These are phyloP conservation scores for Charina bottae DNA, from an alignment of 2,113 vertebrate species.

Conservation along the genomic window DNA sequence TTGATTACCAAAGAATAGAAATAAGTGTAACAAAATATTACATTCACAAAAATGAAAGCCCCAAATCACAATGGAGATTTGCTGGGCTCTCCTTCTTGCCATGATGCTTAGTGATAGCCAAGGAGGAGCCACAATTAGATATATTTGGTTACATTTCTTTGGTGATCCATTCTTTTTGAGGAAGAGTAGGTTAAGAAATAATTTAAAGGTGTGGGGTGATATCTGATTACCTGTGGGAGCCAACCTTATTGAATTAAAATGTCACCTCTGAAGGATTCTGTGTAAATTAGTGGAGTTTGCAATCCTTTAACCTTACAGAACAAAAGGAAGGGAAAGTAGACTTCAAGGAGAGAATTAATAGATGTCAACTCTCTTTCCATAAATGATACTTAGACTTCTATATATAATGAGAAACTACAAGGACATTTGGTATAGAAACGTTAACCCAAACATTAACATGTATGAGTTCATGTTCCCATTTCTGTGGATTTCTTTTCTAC, in stretches of 20 bases:
- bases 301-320: not conserved
- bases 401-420: not conserved
- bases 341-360: not conserved
- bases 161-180: not conserved
- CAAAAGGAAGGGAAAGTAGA: not conserved
- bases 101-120: not conserved
- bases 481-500: not conserved
- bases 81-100: not conserved
- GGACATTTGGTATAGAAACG: not conserved
- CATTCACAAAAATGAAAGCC: not conserved
- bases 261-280: not conserved
- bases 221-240: not conserved
- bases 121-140: not conserved
- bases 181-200: not conserved
- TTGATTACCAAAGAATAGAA: not conserved
- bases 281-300: not conserved
- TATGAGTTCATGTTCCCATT: not conserved
- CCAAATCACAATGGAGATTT: not conserved
- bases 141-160: not conserved
- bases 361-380: not conserved
- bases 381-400: not conserved
- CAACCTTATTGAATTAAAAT: not conserved
- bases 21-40: not conserved
- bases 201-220: not conserved
- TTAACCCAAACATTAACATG: not conserved